These are phyloP conservation scores for Mylabris phalerata DNA, from an alignment of 1,140 invertebrate species.

Conservation along the genomic window DNA sequence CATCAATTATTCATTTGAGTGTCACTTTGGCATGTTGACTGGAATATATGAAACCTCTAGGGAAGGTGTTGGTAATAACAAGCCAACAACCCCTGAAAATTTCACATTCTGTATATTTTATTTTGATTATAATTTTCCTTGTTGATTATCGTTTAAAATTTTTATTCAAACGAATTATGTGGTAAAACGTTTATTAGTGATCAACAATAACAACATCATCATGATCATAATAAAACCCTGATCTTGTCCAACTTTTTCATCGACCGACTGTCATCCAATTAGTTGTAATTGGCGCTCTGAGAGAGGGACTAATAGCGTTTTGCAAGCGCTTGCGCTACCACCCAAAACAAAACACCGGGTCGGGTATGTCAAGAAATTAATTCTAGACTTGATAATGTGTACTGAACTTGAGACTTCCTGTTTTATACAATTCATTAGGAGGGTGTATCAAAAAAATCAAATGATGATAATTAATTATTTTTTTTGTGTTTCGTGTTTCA, in stretches of 20 bases:
- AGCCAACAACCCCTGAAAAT: no score
- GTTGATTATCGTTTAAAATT: no score
- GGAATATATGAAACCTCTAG: slow-evolving; percentile 11
- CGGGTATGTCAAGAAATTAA: slow-evolving; percentile 28
- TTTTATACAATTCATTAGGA: neutral
- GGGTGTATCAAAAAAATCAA: no score
- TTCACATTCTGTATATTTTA: no score
- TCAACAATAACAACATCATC: slow-evolving; percentile 4
- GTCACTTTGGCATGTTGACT: slow-evolving; percentile 14
- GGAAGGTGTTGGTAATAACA: neutral
- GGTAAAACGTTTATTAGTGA: no score
- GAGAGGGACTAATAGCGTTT: slow-evolving; percentile 15
- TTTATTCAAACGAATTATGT: no score
- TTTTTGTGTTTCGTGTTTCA: no score
- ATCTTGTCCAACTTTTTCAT: slow-evolving; percentile 41
- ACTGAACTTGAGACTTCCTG: slow-evolving; percentile 4
- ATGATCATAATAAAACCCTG: slow-evolving; percentile 35
- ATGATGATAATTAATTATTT: no score
- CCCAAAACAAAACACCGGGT: slow-evolving; percentile 23
- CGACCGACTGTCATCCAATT: slow-evolving; percentile 38
- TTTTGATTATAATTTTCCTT: no score
- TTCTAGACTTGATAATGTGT: slow-evolving; percentile 22
- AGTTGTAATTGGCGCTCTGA: slow-evolving; percentile 36
- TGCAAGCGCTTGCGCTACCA: slow-evolving; percentile 24
- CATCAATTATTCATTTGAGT: slow-evolving; percentile 16